phyloP scores from a whole-genome alignment of 35 echinoderm and acorn worm genomes.

The Eucidaris tribuloides region DNA sequence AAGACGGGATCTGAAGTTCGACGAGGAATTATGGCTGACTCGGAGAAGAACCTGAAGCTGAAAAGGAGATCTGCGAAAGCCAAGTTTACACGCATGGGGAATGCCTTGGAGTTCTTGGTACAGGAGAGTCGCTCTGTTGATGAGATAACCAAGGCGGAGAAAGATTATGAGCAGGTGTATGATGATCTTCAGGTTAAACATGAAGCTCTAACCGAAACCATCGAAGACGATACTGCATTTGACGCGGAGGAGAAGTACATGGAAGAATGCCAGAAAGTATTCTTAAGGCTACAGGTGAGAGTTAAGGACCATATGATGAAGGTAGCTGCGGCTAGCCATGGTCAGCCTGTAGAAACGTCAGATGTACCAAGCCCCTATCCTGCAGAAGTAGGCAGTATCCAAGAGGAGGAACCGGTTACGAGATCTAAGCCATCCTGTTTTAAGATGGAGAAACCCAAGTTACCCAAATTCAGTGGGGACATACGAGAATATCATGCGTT shows the following conservation, averaged over 20 bases:
- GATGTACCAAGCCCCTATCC: not conserved
- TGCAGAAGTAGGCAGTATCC: not conserved
- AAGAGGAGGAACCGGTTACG: not conserved
- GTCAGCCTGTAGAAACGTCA: not conserved
- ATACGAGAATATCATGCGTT: constrained; percentile 51
- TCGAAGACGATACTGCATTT: constrained; percentile 50
- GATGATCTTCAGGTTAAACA: constrained; percentile 22
- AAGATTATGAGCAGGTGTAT: not conserved
- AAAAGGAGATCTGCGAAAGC: constrained; percentile 42
- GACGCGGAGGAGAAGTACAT: constrained; percentile 28
- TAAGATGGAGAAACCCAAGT: constrained; percentile 38
- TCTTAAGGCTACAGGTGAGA: not conserved
- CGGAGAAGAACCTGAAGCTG: constrained; percentile 8
- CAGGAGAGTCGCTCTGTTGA: not conserved
- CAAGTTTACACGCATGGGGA: constrained; percentile 27
- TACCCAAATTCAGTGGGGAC: constrained; percentile 52
- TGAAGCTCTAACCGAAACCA: not conserved
- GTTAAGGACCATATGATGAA: not conserved
- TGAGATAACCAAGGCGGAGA: constrained; percentile 8
- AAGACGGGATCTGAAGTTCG: constrained; percentile 4
- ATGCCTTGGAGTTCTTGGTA: constrained; percentile 17
- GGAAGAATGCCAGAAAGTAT: constrained; percentile 24
- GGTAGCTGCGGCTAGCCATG: not conserved
- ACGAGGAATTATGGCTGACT: constrained; percentile 19
- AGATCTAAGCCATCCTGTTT: not conserved